Evolutionary conservation across 2,113 vertebrate genomes (phyloP).

Genomic region (Barbus barbus): DNA sequence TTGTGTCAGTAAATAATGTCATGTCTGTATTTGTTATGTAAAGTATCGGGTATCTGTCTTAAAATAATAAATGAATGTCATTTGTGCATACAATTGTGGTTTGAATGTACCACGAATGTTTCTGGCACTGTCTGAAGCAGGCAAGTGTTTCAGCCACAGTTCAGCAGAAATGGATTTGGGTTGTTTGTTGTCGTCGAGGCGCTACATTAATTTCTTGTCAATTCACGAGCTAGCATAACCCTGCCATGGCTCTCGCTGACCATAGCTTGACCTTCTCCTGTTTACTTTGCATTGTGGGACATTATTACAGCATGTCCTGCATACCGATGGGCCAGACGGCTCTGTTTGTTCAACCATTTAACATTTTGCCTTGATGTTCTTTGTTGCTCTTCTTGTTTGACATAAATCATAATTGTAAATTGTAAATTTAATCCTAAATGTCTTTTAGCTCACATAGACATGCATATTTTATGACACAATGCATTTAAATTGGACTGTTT

Average conservation of each 20-base stretch:
- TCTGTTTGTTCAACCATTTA: slow-evolving; percentile 57
- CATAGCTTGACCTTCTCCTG: slow-evolving; percentile 59
- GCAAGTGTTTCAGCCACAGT: slow-evolving; percentile 57
- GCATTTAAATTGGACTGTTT: not conserved
- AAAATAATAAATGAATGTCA: slow-evolving; percentile 4
- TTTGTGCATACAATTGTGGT: not conserved
- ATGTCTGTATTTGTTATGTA: not conserved
- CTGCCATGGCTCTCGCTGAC: slow-evolving; percentile 54
- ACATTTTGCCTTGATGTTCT: slow-evolving; percentile 33
- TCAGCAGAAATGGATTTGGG: slow-evolving; percentile 60
- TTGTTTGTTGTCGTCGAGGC: slow-evolving; percentile 52
- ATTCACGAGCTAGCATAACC: slow-evolving; percentile 46
- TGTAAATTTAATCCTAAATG: slow-evolving; percentile 44
- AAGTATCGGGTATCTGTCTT: slow-evolving; percentile 16
- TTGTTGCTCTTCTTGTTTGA: slow-evolving; percentile 46
- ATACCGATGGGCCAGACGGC: slow-evolving; percentile 34
- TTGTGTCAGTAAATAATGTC: slow-evolving; percentile 16
- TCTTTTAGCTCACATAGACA: slow-evolving; percentile 42
- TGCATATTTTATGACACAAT: slow-evolving; percentile 43
- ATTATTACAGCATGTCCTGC: slow-evolving; percentile 56
- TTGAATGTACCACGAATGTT: not conserved
- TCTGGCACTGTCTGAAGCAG: not conserved
- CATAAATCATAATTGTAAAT: slow-evolving; percentile 59
- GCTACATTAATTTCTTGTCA: slow-evolving; percentile 43
- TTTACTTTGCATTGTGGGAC: slow-evolving; percentile 64